These are phyloP conservation scores for Eubucco bourcierii DNA, from an alignment of 2,113 vertebrate species.

Conservation along the genomic window DNA sequence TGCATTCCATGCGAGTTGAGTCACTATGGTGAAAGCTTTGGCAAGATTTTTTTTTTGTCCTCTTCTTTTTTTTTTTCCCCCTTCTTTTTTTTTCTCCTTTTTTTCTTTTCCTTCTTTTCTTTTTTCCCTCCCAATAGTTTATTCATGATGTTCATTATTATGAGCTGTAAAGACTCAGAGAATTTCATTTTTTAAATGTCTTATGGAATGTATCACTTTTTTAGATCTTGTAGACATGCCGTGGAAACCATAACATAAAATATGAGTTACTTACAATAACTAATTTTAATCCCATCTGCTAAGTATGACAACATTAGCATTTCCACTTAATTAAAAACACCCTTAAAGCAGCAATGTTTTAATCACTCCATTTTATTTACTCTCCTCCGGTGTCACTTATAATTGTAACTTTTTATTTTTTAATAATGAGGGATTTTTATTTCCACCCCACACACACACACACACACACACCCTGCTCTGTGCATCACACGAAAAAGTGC, in stretches of 20 bases:
- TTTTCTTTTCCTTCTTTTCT: neutral
- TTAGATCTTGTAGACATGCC: conserved; percentile 89
- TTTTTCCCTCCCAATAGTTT: conserved; percentile 67
- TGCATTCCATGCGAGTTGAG: conserved; percentile 79
- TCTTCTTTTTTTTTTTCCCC: neutral
- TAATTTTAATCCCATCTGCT: conserved; percentile 99
- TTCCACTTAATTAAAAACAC: conserved; percentile 98
- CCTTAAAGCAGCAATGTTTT: conserved; percentile 96
- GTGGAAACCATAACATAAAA: conserved; percentile 97
- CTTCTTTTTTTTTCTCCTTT: too few relatives aligned
- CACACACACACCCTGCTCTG: neutral
- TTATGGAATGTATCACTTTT: conserved; percentile 86
- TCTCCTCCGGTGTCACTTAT: conserved; percentile 86
- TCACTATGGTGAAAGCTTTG: conserved; percentile 81
- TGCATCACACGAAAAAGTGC: conserved; percentile 84
- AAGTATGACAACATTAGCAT: conserved; percentile 99
- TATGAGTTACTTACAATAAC: conserved; percentile 99
- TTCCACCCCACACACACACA: neutral
- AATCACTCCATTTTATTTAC: conserved; percentile 99
- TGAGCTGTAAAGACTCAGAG: conserved; percentile 83
- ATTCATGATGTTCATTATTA: conserved; percentile 86
- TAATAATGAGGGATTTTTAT: conserved; percentile 87
- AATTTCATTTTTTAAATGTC: conserved; percentile 84
- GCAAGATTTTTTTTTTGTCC: conserved; percentile 67
- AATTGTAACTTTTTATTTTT: conserved; percentile 90